Base-by-base conservation (phyloP, 2,888 invertebrate genomes). In the Beris chalybata region DNA sequence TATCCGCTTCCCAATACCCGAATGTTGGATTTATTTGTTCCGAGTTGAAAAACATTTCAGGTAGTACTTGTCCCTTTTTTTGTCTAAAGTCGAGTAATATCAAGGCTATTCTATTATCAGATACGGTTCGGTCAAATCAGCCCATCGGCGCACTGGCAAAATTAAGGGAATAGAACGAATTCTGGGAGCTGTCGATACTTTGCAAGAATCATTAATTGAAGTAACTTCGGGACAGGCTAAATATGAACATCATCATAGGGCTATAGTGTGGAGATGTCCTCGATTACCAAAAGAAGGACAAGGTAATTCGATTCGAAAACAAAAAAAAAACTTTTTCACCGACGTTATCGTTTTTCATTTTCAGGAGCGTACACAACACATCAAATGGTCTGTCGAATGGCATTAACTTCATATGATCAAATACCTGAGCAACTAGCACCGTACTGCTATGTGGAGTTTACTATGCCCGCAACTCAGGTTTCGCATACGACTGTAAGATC, bases 1-100 rank as follows among this genome's bases (percentile, higher is more conserved):
- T 80, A 91, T 99, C 65, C 86, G 94, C 65, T 93, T 99, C 81
- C 98, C 98, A 12, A 95, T 99, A 75, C 99, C 99, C 22, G 98
- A 99, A 82, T 93, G 95, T 77, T 99, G 99, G 99, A 97, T 99
- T 76, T 99, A 99, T 82, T 85, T 98, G 76, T 99, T 99, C 84
- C 87, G 99, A 69, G 96, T 97, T 53, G 99, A 99, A 82, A 97
- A 97, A 77, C 94, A 97, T 81, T 98, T 98, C 81, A 80, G 84
- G 77, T 84, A 79, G 13, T 22, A 22, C 45, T 45, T n/a, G n/a
- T 45, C 45, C 3, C 1, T 12, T 45, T 38, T 38, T 38, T 3
- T 7, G 3, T 38, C 38, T 9, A 4, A 48, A 48, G n/a, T 48
- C 48, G 5, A 15, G 22, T 15, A 48, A 12, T 30, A 3, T 9